Percentiles rank a stretch among this genome's conserved stretches.
These are phyloP conservation scores for Himalopsyche kuldschensis DNA, from an alignment of 2,888 invertebrate genomes.

Conservation along the genomic window DNA sequence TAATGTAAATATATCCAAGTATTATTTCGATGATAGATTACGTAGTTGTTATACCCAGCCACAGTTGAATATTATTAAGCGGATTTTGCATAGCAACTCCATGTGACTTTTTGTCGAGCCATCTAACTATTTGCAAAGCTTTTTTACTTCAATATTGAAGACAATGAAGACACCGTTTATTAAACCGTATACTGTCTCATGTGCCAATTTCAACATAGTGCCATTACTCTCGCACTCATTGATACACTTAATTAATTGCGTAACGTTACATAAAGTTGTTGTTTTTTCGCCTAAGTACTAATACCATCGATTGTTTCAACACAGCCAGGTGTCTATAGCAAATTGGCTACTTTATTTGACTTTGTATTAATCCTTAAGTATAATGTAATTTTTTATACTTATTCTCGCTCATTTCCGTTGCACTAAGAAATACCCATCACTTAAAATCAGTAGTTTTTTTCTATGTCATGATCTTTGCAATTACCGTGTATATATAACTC, in stretches of 20 bases:
- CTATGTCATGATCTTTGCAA: too few species aligned
- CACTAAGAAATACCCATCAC: too few species aligned
- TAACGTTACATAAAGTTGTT: background rate
- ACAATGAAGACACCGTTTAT: background rate
- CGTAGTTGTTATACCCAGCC: too few species aligned
- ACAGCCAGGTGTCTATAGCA: background rate
- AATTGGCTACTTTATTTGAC: background rate
- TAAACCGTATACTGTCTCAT: background rate
- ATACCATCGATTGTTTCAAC: background rate
- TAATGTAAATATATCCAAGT: too few species aligned
- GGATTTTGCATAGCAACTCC: too few species aligned
- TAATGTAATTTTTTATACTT: too few species aligned
- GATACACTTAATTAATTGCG: background rate
- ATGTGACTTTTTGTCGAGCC: background rate
- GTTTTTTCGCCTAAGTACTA: background rate
- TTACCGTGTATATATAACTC: too few species aligned
- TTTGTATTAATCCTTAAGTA: too few species aligned
- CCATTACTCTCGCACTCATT: background rate
- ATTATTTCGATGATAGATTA: too few species aligned
- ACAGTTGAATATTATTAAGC: too few species aligned
- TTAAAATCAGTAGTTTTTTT: too few species aligned
- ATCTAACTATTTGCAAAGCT: background rate
- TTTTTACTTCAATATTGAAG: background rate
- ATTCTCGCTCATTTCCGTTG: too few species aligned
- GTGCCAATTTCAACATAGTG: background rate